Evolutionary conservation across 1,140 invertebrate species (phyloP).

Genomic region (Cephus cinctus): DNA sequence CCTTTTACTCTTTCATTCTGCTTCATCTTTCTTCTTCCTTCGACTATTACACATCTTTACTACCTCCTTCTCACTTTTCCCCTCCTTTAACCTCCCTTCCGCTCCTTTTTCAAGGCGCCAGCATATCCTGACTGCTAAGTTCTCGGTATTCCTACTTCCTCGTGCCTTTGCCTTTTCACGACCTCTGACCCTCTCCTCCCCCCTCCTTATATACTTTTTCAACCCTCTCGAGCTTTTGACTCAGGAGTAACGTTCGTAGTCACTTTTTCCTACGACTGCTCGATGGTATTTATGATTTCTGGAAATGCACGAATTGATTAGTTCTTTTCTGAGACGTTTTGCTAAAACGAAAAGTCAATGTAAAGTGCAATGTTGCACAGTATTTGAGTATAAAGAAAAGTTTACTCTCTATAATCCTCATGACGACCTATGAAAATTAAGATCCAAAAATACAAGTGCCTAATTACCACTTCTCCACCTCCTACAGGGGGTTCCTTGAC

Average conservation of each 20-base stretch:
- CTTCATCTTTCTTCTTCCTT: neutral
- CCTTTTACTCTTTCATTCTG: neutral
- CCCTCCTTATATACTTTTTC: neutral
- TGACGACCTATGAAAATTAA: no score
- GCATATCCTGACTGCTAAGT: constrained; percentile 26
- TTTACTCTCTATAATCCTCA: no score
- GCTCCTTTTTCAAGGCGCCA: constrained; percentile 16
- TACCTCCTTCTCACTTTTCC: neutral
- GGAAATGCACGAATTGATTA: no score
- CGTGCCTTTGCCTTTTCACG: neutral
- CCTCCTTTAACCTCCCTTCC: neutral
- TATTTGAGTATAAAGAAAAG: no score
- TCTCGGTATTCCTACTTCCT: constrained; percentile 3
- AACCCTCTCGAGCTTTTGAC: neutral
- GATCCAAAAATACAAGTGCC: no score
- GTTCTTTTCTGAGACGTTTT: no score
- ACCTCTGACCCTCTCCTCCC: constrained; percentile 16
- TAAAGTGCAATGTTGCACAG: no score
- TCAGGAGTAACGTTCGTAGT: neutral
- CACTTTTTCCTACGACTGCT: neutral
- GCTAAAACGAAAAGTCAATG: no score
- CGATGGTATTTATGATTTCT: no score
- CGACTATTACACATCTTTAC: neutral
- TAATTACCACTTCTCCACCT: no score
- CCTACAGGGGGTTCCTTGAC: no score